These are phyloP conservation scores for Aporrectodea caliginosa DNA, from an alignment of 1,140 invertebrate species.

Conservation along the genomic window DNA sequence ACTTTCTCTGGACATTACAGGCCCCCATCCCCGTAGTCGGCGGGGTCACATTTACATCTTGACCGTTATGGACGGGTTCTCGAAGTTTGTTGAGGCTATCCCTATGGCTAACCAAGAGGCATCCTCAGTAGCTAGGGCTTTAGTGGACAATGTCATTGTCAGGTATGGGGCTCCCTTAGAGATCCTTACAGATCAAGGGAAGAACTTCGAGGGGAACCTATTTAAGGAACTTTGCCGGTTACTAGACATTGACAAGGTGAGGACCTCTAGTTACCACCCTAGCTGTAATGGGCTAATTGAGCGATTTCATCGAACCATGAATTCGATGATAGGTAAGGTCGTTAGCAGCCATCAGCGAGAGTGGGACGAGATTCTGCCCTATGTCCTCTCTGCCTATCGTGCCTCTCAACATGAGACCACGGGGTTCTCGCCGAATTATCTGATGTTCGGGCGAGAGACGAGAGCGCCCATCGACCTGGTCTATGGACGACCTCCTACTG, in stretches of 20 bases:
- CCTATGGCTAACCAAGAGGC: conserved; percentile 51
- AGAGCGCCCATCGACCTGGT: neutral
- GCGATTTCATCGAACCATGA: conserved; percentile 4
- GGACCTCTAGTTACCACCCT: too few species aligned
- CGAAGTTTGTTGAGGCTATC: conserved; percentile 49
- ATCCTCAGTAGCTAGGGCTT: conserved; percentile 47
- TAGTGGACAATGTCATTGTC: too few species aligned
- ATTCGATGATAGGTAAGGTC: conserved; percentile 32
- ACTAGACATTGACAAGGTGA: too few species aligned
- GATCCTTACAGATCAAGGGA: too few species aligned
- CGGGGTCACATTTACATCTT: too few species aligned
- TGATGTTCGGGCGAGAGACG: too few species aligned
- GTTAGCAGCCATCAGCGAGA: conserved; percentile 31
- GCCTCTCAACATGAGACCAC: neutral
- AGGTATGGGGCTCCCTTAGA: too few species aligned
- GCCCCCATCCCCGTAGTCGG: too few species aligned
- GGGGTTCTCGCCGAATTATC: neutral
- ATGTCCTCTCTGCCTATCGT: conserved; percentile 38
- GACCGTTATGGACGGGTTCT: conserved; percentile 52
- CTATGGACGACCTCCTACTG: neutral
- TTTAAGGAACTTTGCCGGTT: too few species aligned
- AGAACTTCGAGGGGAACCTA: too few species aligned
- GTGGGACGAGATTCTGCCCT: conserved; percentile 38
- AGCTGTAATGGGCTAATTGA: too few species aligned
- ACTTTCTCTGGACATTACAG: conserved; percentile 23